phyloP scores from a whole-genome alignment of 2,888 invertebrate genomes.

The Eutolmus rufibarbis region DNA sequence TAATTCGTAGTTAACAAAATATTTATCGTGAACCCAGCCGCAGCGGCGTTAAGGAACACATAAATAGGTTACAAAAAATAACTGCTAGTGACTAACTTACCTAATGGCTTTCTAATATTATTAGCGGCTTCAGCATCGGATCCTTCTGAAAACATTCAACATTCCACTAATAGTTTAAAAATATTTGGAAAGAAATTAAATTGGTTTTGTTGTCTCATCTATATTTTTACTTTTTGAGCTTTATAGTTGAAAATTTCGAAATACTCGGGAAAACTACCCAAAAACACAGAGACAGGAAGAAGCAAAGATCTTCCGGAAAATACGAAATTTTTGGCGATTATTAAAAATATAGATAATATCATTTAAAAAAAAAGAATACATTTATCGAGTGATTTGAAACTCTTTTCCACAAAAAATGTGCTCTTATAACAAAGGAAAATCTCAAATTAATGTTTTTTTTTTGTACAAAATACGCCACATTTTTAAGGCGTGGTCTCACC shows the following conservation, averaged over 20 bases:
- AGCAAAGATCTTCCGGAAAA: neutral
- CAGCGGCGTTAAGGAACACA: neutral
- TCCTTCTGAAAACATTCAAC: conserved; percentile 55
- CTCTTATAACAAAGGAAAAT: conserved; percentile 10
- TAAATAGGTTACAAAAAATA: neutral
- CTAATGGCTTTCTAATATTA: conserved; percentile 68
- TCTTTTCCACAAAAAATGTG: conserved; percentile 22
- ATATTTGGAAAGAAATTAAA: conserved; percentile 46
- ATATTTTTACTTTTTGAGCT: conserved; percentile 13
- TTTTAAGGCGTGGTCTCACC: conserved; percentile 66
- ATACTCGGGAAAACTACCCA: neutral
- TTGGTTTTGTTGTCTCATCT: conserved; percentile 8
- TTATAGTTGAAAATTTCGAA: neutral
- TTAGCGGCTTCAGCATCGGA: conserved; percentile 56
- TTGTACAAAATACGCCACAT: neutral
- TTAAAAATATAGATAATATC: conserved; percentile 26
- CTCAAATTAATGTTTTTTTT: neutral
- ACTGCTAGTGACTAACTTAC: conserved; percentile 60
- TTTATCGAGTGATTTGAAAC: conserved; percentile 17
- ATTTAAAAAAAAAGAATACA: neutral
- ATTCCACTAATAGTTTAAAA: conserved; percentile 53
- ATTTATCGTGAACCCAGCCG: neutral
- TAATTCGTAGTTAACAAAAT: neutral
- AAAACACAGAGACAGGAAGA: neutral
- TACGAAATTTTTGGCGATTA: neutral